These are phyloP conservation scores for Tragelaphus imberbis DNA, from an alignment of 2,113 vertebrate species.

Conservation along the genomic window DNA sequence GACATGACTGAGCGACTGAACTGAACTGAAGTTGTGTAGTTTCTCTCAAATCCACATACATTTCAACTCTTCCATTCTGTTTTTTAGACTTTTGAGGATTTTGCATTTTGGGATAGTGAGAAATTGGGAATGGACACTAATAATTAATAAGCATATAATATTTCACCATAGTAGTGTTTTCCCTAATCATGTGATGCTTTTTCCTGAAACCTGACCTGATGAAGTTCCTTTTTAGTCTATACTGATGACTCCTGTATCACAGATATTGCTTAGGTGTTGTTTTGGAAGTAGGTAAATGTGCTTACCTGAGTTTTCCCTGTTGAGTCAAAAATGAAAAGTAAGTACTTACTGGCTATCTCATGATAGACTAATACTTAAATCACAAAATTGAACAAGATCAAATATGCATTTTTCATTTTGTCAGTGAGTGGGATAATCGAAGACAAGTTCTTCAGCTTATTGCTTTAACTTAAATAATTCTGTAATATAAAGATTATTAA, in stretches of 20 bases:
- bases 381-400: background rate
- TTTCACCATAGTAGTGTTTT: slow-evolving; percentile 4
- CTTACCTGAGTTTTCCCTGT: background rate
- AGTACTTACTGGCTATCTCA: background rate
- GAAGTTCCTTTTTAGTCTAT: background rate
- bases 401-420: background rate
- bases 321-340: slow-evolving; percentile 7
- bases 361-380: background rate
- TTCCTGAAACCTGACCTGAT: slow-evolving; percentile 9
- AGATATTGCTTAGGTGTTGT: background rate
- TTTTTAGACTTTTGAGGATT: background rate
- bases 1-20: no score
- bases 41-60: background rate
- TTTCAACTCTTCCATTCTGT: background rate
- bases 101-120: background rate
- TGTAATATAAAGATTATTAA: background rate
- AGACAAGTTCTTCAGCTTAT: background rate
- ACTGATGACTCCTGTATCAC: background rate
- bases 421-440: background rate
- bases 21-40: background rate
- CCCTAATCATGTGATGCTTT: background rate
- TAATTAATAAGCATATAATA: slow-evolving; percentile 1
- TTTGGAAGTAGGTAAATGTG: background rate
- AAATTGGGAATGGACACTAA: background rate
- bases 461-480: background rate